Conservation (phyloP, 2,113 vertebrate species). For the Leucoraja erinaceus region DNA sequence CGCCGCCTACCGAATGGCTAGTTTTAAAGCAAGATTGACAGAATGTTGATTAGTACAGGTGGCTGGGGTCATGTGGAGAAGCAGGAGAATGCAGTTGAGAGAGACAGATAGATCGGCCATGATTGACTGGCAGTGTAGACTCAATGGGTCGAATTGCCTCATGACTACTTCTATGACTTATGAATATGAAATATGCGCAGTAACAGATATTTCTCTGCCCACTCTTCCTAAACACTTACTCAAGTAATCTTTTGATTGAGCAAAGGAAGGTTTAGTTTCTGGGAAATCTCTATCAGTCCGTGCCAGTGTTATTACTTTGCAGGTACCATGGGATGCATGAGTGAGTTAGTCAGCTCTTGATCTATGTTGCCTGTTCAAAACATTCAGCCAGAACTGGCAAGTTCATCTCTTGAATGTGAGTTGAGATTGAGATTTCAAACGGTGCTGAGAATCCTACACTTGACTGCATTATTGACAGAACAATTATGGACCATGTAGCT, state of each 20-base stretch:
- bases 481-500: background rate
- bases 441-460: background rate
- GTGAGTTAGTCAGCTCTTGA: background rate
- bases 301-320: background rate
- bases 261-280: background rate
- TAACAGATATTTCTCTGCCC: background rate
- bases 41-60: too few relatives aligned
- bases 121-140: too few relatives aligned
- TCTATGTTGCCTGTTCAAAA: background rate
- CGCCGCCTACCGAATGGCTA: too few relatives aligned
- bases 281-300: too few relatives aligned
- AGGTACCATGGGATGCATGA: background rate
- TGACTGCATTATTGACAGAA: background rate
- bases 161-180: too few relatives aligned
- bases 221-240: background rate
- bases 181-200: background rate
- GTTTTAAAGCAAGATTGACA: too few relatives aligned
- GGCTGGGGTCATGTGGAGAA: too few relatives aligned
- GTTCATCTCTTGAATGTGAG: background rate
- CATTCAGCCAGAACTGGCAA: background rate
- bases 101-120: too few relatives aligned
- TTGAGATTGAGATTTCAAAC: background rate
- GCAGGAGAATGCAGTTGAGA: too few relatives aligned
- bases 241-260: background rate
- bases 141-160: too few relatives aligned